phyloP scores from a whole-genome alignment of 2,113 vertebrate genomes.

The Catharus minimus region DNA sequence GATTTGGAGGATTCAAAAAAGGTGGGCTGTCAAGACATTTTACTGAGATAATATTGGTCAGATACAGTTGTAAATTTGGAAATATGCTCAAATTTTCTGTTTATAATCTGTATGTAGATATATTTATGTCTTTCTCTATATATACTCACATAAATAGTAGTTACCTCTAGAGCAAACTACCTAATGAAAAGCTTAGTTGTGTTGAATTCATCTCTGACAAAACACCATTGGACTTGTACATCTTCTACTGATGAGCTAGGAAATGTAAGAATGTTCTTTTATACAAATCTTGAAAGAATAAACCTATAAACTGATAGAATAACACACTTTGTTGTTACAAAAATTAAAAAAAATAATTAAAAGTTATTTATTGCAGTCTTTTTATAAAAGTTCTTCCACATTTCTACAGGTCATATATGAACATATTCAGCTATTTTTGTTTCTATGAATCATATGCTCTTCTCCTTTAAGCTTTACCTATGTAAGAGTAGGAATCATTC shows the following conservation, averaged over 20 bases:
- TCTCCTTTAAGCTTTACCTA: background rate
- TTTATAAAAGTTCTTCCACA: background rate
- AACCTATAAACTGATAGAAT: background rate
- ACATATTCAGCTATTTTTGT: background rate
- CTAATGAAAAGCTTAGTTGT: background rate
- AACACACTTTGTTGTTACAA: background rate
- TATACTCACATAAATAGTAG: background rate
- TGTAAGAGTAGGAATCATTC: background rate
- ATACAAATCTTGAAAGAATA: background rate
- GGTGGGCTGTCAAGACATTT: background rate
- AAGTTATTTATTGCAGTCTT: background rate
- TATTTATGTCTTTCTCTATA: background rate
- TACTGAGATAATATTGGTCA: background rate
- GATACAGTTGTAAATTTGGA: background rate
- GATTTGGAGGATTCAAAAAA: background rate
- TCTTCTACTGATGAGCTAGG: background rate
- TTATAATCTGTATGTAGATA: background rate
- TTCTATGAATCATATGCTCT: background rate
- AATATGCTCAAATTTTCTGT: background rate
- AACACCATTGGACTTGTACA: background rate
- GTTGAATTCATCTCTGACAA: background rate
- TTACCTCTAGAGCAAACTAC: background rate
- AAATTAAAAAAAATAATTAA: background rate
- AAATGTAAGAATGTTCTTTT: background rate
- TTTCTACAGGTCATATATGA: background rate